Conservation (phyloP, 2,888 invertebrate species). For the Phorcus lineatus region DNA sequence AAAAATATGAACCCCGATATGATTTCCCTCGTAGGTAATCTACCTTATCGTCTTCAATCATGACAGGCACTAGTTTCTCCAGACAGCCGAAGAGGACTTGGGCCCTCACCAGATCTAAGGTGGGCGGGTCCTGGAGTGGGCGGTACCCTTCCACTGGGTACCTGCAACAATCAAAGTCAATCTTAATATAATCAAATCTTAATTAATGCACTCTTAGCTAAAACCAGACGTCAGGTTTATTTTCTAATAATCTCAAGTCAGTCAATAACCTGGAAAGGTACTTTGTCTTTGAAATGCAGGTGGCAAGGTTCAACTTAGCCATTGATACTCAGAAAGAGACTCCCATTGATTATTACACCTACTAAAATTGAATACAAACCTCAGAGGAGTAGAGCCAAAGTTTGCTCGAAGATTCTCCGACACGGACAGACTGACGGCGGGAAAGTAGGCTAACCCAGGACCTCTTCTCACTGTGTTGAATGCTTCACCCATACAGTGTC, state of each 20-base stretch:
- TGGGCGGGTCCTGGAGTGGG: slow-evolving; percentile 80
- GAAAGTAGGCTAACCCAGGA: slow-evolving; percentile 86
- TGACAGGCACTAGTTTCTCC: slow-evolving; percentile 74
- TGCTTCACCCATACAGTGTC: slow-evolving; percentile 84
- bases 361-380: too few relatives aligned
- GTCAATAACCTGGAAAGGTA: too few relatives aligned
- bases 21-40: too few relatives aligned
- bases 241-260: too few relatives aligned
- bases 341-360: too few relatives aligned
- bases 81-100: slow-evolving; percentile 77
- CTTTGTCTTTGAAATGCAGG: too few relatives aligned
- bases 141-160: slow-evolving; percentile 81
- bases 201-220: too few relatives aligned
- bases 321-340: too few relatives aligned
- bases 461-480: slow-evolving; percentile 84
- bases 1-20: too few relatives aligned
- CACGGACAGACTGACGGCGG: slow-evolving; percentile 86
- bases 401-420: slow-evolving; percentile 87
- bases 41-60: slow-evolving; percentile 62
- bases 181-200: too few relatives aligned
- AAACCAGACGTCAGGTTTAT: too few relatives aligned
- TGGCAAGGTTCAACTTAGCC: too few relatives aligned
- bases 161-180: slow-evolving; percentile 50
- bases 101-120: slow-evolving; percentile 73
- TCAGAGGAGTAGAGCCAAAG: slow-evolving; percentile 79